These are phyloP conservation scores for Arion vulgaris DNA, from an alignment of 1,140 invertebrate genomes.

Conservation along the genomic window DNA sequence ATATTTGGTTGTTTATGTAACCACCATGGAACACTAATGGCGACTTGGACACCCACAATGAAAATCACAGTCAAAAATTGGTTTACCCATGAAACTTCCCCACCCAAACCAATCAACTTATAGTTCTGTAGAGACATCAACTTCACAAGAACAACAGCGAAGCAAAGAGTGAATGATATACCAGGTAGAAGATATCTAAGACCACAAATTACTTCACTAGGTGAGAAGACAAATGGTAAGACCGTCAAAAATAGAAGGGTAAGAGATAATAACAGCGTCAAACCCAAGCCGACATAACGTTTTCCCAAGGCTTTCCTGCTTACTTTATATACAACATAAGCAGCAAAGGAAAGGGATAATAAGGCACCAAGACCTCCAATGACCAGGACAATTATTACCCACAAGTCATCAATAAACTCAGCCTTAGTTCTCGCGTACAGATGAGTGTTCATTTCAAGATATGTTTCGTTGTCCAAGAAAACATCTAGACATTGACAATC, in stretches of 20 bases:
- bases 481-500: constrained; percentile 52
- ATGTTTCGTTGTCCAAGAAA: not conserved
- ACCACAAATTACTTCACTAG: constrained; percentile 70
- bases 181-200: constrained; percentile 75
- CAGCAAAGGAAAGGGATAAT: constrained; percentile 71
- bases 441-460: constrained; percentile 12
- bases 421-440: constrained; percentile 43
- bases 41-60: constrained; percentile 67
- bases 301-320: constrained; percentile 75
- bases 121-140: constrained; percentile 77
- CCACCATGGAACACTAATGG: constrained; percentile 59
- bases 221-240: constrained; percentile 75
- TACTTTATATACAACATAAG: constrained; percentile 75
- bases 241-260: constrained; percentile 75
- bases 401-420: constrained; percentile 53
- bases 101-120: constrained; percentile 76
- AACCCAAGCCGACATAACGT: constrained; percentile 75
- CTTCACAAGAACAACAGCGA: constrained; percentile 77
- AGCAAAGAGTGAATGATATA: constrained; percentile 75
- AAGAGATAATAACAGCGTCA: constrained; percentile 73
- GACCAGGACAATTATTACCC: constrained; percentile 55
- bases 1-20: constrained; percentile 46
- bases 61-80: constrained; percentile 76
- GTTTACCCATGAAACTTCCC: constrained; percentile 78
- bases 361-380: constrained; percentile 55